These are phyloP conservation scores for Dicyrtoma fusca DNA, from an alignment of 2,888 invertebrate species.

Conservation along the genomic window DNA sequence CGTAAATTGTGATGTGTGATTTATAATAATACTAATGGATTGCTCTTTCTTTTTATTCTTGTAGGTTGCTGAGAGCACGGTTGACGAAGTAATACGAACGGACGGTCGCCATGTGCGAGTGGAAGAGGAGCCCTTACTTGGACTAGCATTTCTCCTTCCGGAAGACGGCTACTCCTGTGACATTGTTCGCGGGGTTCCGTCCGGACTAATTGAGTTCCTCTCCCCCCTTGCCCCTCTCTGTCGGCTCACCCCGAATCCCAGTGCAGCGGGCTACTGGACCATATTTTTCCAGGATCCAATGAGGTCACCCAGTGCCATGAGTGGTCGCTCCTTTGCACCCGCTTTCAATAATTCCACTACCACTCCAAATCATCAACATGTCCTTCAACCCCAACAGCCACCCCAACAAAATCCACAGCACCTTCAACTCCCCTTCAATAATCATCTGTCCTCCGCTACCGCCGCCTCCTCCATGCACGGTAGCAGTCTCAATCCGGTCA, in stretches of 20 bases:
- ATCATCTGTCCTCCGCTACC: background rate
- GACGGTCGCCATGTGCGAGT: constrained; percentile 88
- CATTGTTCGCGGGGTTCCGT: constrained; percentile 88
- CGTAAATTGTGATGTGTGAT: no score
- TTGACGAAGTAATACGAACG: constrained; percentile 85
- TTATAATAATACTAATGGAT: no score
- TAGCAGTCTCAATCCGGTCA: constrained; percentile 5
- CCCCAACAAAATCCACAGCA: constrained; percentile 12
- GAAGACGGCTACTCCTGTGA: constrained; percentile 97
- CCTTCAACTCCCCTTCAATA: background rate
- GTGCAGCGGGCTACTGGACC: constrained; percentile 91
- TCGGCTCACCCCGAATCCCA: constrained; percentile 85
- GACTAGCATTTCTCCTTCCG: constrained; percentile 87
- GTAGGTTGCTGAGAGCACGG: constrained; percentile 84
- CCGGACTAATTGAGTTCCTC: constrained; percentile 82
- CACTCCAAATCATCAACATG: constrained; percentile 12
- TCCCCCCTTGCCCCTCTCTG: constrained; percentile 85
- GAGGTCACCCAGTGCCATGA: constrained; percentile 67
- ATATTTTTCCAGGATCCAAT: constrained; percentile 65
- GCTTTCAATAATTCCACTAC: constrained; percentile 11
- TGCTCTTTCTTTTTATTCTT: no score
- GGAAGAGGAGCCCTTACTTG: constrained; percentile 83
- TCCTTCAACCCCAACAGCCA: constrained; percentile 28
- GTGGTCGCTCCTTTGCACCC: constrained; percentile 62
- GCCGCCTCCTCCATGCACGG: background rate